Evolutionary conservation across 2,888 invertebrate species (phyloP).

Genomic region (Hypomecis atomaria): DNA sequence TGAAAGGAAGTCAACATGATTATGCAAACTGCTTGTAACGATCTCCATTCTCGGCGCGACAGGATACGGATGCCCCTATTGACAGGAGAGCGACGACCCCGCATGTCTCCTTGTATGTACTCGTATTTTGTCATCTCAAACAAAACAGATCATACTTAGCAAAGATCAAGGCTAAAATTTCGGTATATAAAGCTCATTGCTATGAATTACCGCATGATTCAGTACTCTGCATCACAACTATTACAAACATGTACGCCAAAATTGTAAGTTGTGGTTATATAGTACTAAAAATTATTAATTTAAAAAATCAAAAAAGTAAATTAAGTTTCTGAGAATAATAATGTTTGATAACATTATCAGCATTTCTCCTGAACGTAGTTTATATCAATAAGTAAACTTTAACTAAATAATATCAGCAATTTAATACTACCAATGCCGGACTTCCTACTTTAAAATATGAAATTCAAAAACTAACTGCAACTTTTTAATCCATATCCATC

Average conservation of each 20-base stretch:
- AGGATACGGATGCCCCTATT: conserved; percentile 53
- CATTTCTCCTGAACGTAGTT: no score
- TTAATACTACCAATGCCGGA: no score
- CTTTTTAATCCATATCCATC: no score
- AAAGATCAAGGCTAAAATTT: conserved; percentile 67
- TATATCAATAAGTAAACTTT: no score
- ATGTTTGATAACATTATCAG: no score
- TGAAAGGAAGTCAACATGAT: conserved; percentile 27
- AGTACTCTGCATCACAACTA: conserved; percentile 57
- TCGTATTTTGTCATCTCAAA: conserved; percentile 56
- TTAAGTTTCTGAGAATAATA: no score
- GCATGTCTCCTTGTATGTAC: conserved; percentile 49
- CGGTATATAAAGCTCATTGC: conserved; percentile 60
- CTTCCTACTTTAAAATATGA: no score
- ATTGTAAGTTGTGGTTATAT: conserved; percentile 56
- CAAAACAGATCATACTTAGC: conserved; percentile 54
- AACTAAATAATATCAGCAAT: no score
- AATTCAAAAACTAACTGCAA: no score
- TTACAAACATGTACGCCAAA: conserved; percentile 68
- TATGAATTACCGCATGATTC: conserved; percentile 55
- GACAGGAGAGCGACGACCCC: conserved; percentile 59
- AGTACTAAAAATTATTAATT: neutral
- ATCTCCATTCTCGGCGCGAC: conserved; percentile 51
- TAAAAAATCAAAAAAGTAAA: neutral
- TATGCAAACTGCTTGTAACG: conserved; percentile 34